A percentile compares a stretch with the other conserved stretches of the same genome.
Evolutionary conservation across 2,797 vertebrate genomes (phyloP).

Genomic region (Cichlasoma orientale): DNA sequence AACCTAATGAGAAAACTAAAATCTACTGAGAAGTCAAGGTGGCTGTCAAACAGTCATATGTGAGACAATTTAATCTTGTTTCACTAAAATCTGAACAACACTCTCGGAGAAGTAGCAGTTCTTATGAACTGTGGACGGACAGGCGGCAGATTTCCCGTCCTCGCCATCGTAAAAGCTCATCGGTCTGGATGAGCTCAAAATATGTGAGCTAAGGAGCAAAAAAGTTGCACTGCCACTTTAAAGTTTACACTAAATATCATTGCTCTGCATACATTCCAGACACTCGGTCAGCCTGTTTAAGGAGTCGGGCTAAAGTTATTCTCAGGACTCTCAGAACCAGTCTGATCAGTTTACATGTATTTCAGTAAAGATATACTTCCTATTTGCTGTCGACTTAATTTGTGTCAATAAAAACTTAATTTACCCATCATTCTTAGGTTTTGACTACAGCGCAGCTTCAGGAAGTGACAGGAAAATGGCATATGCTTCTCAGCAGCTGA

Average conservation of each 20-base stretch:
- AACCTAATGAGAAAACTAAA: neutral
- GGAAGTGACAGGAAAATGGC: neutral
- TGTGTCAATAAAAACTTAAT: neutral
- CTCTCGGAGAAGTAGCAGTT: neutral
- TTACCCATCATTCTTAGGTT: neutral
- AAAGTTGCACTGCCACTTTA: neutral
- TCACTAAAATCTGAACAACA: neutral
- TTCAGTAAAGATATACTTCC: neutral
- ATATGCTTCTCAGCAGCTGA: neutral
- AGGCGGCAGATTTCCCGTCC: neutral
- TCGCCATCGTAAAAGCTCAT: neutral
- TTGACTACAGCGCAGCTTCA: neutral
- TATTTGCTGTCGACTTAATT: neutral
- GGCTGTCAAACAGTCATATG: neutral
- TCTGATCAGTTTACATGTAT: neutral
- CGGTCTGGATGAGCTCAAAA: neutral
- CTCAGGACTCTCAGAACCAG: neutral
- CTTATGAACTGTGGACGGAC: neutral
- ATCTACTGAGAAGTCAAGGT: neutral
- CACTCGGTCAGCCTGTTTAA: neutral
- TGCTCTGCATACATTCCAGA: neutral
- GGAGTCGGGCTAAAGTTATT: neutral
- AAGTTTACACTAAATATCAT: neutral
- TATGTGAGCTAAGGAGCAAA: neutral
- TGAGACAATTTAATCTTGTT: neutral